Percentiles rank a stretch among this genome's conserved stretches.
These are phyloP conservation scores for Trachymyrmex septentrionalis DNA, from an alignment of 1,140 invertebrate genomes.

Conservation along the genomic window DNA sequence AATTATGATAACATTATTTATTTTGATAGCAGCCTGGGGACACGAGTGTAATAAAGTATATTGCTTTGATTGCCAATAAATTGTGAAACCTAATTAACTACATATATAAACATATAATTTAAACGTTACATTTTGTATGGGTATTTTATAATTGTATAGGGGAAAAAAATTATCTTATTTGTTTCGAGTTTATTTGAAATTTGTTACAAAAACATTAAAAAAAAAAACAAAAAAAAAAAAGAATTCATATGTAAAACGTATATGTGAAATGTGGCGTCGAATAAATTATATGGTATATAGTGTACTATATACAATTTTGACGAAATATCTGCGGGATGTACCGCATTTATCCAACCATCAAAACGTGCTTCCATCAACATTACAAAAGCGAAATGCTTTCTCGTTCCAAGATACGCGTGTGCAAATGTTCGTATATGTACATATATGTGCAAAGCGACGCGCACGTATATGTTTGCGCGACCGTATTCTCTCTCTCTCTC, in stretches of 20 bases:
- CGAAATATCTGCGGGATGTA: constrained; percentile 50
- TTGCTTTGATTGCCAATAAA: constrained; percentile 52
- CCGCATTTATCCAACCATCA: constrained; percentile 68
- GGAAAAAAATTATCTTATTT: constrained; percentile 12
- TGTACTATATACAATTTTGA: constrained; percentile 11
- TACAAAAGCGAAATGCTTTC: constrained; percentile 65
- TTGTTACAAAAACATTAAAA: not conserved
- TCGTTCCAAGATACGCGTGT: constrained; percentile 54
- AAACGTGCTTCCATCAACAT: constrained; percentile 70
- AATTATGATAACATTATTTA: constrained; percentile 61
- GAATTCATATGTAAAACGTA: not conserved
- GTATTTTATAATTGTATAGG: not conserved
- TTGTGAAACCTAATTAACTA: constrained; percentile 28
- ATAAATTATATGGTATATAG: constrained; percentile 16
- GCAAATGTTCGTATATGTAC: constrained; percentile 5
- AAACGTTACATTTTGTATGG: constrained; percentile 5
- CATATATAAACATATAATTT: not conserved
- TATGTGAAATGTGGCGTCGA: not conserved
- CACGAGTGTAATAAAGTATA: constrained; percentile 30
- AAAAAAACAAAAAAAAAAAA: constrained; percentile 4
- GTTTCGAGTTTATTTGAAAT: not conserved
- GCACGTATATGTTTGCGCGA: constrained; percentile 38
- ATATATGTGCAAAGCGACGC: constrained; percentile 39
- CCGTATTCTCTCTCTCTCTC: too few relatives aligned
- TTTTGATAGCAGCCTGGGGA: constrained; percentile 43